These are phyloP conservation scores for Chaetura pelagica DNA, from an alignment of 2,113 vertebrate species.

Conservation along the genomic window DNA sequence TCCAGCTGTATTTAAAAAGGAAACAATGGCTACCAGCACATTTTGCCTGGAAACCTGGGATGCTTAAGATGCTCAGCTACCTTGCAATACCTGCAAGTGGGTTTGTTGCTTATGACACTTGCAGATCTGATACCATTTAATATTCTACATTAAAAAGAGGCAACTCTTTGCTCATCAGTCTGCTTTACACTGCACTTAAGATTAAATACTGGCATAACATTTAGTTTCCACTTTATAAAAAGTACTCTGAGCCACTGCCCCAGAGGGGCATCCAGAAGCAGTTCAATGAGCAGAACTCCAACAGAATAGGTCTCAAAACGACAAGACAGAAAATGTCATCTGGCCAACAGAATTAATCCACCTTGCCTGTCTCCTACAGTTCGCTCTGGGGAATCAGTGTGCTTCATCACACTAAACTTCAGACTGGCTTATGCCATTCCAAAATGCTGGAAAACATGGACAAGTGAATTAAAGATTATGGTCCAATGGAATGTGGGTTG, in stretches of 20 bases:
- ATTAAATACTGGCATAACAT: background rate
- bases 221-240: background rate
- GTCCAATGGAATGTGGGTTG: background rate
- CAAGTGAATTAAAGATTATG: background rate
- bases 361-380: background rate
- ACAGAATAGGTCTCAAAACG: accelerated
- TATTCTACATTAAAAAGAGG: background rate
- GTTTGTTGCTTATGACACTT: background rate
- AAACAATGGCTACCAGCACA: background rate
- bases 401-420: background rate
- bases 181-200: background rate
- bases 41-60: background rate
- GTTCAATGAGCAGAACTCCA: background rate
- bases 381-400: background rate
- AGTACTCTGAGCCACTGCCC: background rate
- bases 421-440: background rate
- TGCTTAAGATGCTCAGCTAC: background rate
- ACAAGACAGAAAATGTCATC: background rate
- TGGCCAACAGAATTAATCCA: background rate
- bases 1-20: background rate
- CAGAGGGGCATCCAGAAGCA: background rate
- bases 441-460: background rate
- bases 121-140: background rate
- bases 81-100: background rate
- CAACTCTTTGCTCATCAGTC: background rate